Conservation (phyloP, 2,113 vertebrate species). For the Regulus satrapa region DNA sequence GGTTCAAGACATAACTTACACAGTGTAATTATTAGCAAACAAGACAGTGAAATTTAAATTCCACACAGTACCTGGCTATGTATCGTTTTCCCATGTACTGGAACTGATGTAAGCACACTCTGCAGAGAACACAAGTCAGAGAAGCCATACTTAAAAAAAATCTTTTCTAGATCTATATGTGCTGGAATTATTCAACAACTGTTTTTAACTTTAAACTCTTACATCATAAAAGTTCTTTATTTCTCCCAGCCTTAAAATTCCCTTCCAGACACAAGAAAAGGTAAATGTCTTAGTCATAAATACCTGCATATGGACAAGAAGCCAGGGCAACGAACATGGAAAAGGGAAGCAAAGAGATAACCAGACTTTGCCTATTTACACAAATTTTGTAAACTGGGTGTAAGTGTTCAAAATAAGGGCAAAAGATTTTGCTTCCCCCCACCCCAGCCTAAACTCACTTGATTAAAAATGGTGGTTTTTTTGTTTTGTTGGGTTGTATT, state of each 20-base stretch:
- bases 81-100: conserved; percentile 98
- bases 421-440: not conserved
- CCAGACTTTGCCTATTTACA: not conserved
- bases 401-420: not conserved
- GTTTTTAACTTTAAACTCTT: not conserved
- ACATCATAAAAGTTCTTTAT: not conserved
- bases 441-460: not conserved
- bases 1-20: not conserved
- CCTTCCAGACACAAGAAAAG: not conserved
- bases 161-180: not conserved
- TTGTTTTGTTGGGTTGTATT: not conserved
- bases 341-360: not conserved
- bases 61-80: conserved; percentile 92
- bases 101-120: conserved; percentile 97
- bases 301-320: not conserved
- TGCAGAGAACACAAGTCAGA: conserved; percentile 65
- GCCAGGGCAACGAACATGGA: not conserved
- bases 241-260: not conserved
- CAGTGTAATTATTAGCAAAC: not conserved
- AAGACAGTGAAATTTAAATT: not conserved
- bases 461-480: not conserved
- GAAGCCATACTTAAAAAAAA: not conserved
- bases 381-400: not conserved
- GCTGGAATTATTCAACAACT: not conserved
- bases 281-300: not conserved